These are phyloP conservation scores for Apoda limacodes DNA, from an alignment of 2,888 invertebrate species.

Conservation along the genomic window DNA sequence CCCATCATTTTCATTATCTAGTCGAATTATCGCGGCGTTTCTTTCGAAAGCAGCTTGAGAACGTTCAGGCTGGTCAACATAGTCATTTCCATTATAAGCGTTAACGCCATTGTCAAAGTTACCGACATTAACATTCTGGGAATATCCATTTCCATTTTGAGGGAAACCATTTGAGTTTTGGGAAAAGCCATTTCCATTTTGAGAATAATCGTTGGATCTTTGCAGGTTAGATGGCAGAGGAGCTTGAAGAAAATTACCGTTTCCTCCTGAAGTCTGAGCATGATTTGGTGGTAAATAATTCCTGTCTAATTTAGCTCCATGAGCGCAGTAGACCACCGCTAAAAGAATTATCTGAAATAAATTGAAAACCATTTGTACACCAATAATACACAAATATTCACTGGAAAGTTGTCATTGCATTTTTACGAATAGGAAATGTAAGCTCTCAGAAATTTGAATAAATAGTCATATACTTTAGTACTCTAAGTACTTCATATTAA, in stretches of 20 bases:
- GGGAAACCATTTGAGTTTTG: conserved; percentile 21
- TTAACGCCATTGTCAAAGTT: conserved; percentile 23
- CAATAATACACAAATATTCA: too few relatives aligned
- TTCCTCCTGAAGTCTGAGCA: conserved; percentile 37
- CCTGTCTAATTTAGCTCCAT: conserved; percentile 47
- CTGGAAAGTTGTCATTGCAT: too few relatives aligned
- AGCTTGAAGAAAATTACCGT: conserved; percentile 36
- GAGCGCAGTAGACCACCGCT: conserved; percentile 29
- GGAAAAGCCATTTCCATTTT: conserved; percentile 18
- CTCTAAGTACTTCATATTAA: too few relatives aligned
- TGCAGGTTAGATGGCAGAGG: conserved; percentile 22
- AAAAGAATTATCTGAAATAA: conserved; percentile 42
- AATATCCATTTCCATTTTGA: conserved; percentile 14
- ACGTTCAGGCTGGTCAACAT: conserved; percentile 34
- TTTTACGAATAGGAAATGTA: too few relatives aligned
- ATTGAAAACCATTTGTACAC: too few relatives aligned
- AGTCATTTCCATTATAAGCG: conserved; percentile 8
- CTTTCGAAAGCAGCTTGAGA: conserved; percentile 48
- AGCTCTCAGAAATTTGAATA: too few relatives aligned
- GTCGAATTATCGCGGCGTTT: conserved; percentile 50
- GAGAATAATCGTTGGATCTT: conserved; percentile 11
- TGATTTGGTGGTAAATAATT: conserved; percentile 49
- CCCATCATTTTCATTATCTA: conserved; percentile 47
- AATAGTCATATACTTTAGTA: too few relatives aligned
- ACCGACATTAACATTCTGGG: conserved; percentile 10